Base-by-base conservation (phyloP, 2,888 invertebrate species). In the Cheilosia variabilis region DNA sequence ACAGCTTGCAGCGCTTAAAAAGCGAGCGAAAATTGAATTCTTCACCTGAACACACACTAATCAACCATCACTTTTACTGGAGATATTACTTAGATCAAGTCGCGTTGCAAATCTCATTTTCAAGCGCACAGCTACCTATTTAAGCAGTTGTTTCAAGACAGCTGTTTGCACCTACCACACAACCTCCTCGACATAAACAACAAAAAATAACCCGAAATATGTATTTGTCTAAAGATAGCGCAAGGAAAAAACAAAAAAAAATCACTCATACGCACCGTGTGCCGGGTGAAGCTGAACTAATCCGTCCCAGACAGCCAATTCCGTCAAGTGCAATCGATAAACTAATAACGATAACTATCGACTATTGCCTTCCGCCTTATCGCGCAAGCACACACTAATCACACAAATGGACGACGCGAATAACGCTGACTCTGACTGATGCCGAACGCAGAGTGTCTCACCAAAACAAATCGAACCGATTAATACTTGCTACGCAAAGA, bases 211-310 rank as follows among this genome's bases (percentile, higher is more conserved):
- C 52, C 37, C 52, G 24, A 15, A 53, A 31, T n/a, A 24, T 22
- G 10, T 4, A 6, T n/a, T 5, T 31, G 47, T 34, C 19, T 24
- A 19, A 17, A 15, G 22, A 2, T 15, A 19, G 2, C 17, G n/a
- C n/a, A 52, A 19, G 13, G 34, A 13, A 43, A 37, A n/a, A 17
- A 34, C 0, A 27, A 27, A 60, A n/a, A 34, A 53, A 65, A 57
- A 72, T 53, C 75, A 71, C 84, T 79, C 79, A 84, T 79, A 79
- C 83, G 73, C 79, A 73, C 79, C 65, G 80, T 76, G 50, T 71
- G 71, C 69, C 84, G 69, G 69, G 13, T 76, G 47, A 22, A 71
- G 37, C 80, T 80, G 58, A 60, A 80, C 50, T 66, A 57, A 76
- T 75, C 69, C 43, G 22, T 13, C 17, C 7, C 57, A 15, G 68